A percentile compares a stretch with the other conserved stretches of the same genome.
Conservation (phyloP, 2,113 vertebrate genomes). For the Anguilla japonica region DNA sequence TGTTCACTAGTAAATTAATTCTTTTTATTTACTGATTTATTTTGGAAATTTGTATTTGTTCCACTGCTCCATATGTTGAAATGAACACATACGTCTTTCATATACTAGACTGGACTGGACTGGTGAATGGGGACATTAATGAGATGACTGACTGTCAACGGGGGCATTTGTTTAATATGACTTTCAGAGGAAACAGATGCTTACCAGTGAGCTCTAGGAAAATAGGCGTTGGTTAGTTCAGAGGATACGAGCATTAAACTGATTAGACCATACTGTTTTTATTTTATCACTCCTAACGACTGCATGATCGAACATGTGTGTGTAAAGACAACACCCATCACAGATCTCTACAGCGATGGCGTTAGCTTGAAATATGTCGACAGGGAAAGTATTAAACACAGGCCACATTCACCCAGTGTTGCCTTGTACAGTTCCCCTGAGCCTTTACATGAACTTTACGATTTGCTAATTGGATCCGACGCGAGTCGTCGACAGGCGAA, state of each 20-base stretch:
- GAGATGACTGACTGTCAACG: slow-evolving; percentile 18
- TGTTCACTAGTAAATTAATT: not conserved
- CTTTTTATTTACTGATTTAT: not conserved
- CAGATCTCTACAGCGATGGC: not conserved
- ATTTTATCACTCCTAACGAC: not conserved
- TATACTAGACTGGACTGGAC: not conserved
- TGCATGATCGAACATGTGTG: not conserved
- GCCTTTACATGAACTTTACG: not conserved
- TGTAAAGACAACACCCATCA: not conserved
- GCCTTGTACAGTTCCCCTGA: not conserved
- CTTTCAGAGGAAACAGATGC: slow-evolving; percentile 43
- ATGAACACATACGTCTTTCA: not conserved
- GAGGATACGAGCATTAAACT: not conserved
- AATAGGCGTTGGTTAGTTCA: slow-evolving; percentile 15
- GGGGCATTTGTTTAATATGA: slow-evolving; percentile 18
- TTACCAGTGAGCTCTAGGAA: slow-evolving; percentile 17
- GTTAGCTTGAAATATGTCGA: not conserved
- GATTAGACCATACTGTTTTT: not conserved
- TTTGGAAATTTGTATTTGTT: not conserved
- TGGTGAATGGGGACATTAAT: not conserved
- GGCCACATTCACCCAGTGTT: not conserved
- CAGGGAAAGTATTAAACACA: not conserved
- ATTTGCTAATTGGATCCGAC: not conserved
- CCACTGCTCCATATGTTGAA: not conserved
- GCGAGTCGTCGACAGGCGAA: not conserved